Conservation (phyloP, 1,140 invertebrate species). For the Heterodera schachtii region DNA sequence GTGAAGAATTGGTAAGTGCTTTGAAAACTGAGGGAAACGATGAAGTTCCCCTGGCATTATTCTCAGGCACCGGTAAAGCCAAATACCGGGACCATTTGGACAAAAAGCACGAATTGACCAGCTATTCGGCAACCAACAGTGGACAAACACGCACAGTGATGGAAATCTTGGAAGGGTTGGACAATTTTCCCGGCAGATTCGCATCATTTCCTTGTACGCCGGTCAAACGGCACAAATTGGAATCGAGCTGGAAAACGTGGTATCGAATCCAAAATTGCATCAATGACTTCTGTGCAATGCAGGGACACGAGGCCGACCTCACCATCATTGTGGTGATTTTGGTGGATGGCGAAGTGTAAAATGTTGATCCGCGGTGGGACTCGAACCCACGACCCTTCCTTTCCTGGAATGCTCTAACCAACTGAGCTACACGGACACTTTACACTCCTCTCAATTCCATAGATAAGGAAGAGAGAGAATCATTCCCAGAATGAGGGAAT, state of each 20-base stretch:
- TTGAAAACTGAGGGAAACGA: background rate
- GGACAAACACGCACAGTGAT: background rate
- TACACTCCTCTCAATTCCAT: no score
- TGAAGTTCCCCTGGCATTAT: background rate
- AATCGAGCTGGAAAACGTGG: background rate
- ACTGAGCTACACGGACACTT: no score
- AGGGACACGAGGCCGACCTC: slow-evolving; percentile 3
- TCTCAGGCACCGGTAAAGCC: no score
- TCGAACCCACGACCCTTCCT: no score
- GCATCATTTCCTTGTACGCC: slow-evolving; percentile 7
- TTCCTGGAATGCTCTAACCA: no score
- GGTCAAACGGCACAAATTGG: background rate
- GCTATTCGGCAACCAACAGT: background rate
- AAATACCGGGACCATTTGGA: no score
- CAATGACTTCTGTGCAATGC: background rate
- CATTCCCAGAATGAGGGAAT: no score
- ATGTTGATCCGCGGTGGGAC: no score
- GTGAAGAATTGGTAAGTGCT: background rate
- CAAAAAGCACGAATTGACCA: background rate
- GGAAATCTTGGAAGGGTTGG: background rate
- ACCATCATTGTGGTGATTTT: background rate
- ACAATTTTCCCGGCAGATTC: background rate
- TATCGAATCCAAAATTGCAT: background rate
- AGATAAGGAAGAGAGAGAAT: no score
- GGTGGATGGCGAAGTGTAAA: no score